Evolutionary conservation across 1,140 invertebrate species (phyloP), one percentile per base, ranked within the genome.

Genomic region (Drosophila fuyamai): DNA sequence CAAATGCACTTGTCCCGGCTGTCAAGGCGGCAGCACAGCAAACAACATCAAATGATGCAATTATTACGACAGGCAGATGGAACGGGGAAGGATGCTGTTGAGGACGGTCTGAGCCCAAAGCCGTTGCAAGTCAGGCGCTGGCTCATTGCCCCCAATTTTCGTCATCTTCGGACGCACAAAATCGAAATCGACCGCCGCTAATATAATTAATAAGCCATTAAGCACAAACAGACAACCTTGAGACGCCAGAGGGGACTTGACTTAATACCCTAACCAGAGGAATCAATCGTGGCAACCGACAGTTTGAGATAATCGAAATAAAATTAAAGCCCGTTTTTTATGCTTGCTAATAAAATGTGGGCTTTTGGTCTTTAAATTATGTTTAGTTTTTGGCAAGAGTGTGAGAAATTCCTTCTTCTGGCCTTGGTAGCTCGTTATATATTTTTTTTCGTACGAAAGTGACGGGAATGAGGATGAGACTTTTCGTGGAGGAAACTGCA

Each of bases 131-230:
- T 67, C 63, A 67, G 44, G 63, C 44, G 44, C 43, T 48, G 56
- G 35, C 47, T 46, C 61, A 41, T 56, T 57, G 46, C 23, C 54
- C 56, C 7, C 41, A 65, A 32, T 66, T 67, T 57, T 36, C 53
- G 56, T 16, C 65, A 77, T 59, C 55, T 58, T 55, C 35, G 62
- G 70, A 51, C 56, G 36, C 50, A 63, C 56, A 54, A 63, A 53
- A 71, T 83, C 79, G 71, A 68, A 82, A 56, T 89, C 76, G 80
- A 84, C 60, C 80, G 62, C 63, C 72, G 63, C 80, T 89, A 89
- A 88, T 88, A 89, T 88, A 88, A 88, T 88, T 88, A 88, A 88
- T 89, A 88, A 88, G 83, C 79, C 83, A 88, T 88, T 88, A 88
- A 86, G 75, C 61, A 56, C 71, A 63, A 83, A 76, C 53, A 80